phyloP scores from a whole-genome alignment of 53 echinoderm and acorn worm genomes.

The Astropecten irregularis region DNA sequence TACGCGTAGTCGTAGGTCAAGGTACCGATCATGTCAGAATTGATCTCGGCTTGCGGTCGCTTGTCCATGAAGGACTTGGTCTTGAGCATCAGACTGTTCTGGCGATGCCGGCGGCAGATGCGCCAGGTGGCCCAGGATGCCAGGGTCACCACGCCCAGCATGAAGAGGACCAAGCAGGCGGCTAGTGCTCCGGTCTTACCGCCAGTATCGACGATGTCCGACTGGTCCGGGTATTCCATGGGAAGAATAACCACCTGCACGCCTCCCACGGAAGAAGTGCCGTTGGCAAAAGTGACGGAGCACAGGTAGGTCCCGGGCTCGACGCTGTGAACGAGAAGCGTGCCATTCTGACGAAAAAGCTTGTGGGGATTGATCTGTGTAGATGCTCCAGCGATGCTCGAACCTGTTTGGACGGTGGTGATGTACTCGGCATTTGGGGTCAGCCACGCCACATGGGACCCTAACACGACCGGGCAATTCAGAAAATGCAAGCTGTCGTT shows the following conservation, averaged over 20 bases:
- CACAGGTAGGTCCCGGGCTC: constrained; percentile 38
- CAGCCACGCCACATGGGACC: constrained; percentile 18
- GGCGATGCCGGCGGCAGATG: not conserved
- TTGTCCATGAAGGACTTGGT: not conserved
- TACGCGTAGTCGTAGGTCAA: constrained; percentile 40
- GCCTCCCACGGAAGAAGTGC: not conserved
- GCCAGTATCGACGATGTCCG: not conserved
- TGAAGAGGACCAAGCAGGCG: not conserved
- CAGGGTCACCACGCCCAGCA: not conserved
- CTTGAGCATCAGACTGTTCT: not conserved
- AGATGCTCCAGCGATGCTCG: not conserved
- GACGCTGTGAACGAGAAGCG: constrained; percentile 7
- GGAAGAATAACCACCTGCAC: not conserved
- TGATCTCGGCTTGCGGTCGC: not conserved
- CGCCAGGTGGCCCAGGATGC: constrained; percentile 5
- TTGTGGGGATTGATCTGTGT: not conserved
- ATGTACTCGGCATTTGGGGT: constrained; percentile 37
- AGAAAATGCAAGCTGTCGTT: not conserved
- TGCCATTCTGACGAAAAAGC: constrained; percentile 50
- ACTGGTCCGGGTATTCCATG: not conserved
- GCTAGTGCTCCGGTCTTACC: not conserved
- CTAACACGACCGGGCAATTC: not conserved
- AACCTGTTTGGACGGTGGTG: not conserved
- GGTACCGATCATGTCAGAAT: not conserved
- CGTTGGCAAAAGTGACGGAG: constrained; percentile 20